A percentile compares a stretch with the other conserved stretches of the same genome.
Evolutionary conservation across 2,797 vertebrate genomes (phyloP).

Genomic region (Odontamblyopus rebecca): DNA sequence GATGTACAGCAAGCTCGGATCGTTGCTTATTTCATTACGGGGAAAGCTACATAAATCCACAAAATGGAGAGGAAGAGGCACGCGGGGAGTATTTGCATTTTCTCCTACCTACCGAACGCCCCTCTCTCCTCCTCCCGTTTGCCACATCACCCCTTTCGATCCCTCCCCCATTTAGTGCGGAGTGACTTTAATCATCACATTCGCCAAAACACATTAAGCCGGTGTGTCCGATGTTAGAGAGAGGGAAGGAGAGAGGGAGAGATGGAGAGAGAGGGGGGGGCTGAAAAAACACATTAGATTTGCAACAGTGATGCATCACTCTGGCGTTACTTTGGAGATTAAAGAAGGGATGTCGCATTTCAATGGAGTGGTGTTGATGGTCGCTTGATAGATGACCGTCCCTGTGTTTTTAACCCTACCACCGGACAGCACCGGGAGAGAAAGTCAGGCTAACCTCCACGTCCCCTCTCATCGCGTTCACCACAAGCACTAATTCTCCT

Average conservation of each 20-base stretch:
- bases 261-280: conserved; percentile 35
- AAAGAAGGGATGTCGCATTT: conserved; percentile 79
- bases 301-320: conserved; percentile 80
- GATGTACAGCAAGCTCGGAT: conserved; percentile 67
- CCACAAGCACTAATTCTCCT: conserved; percentile 20
- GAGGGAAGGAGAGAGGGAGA: conserved; percentile 32
- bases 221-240: conserved; percentile 70
- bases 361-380: conserved; percentile 65
- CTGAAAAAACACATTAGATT: conserved; percentile 73
- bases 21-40: conserved; percentile 79
- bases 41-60: conserved; percentile 79
- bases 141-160: conserved; percentile 49
- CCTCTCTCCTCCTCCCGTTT: conserved; percentile 27
- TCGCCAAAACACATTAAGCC: conserved; percentile 81
- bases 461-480: conserved; percentile 16
- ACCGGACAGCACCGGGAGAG: conserved; percentile 26
- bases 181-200: conserved; percentile 84
- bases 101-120: conserved; percentile 53
- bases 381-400: conserved; percentile 68
- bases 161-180: conserved; percentile 70
- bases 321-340: conserved; percentile 80
- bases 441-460: conserved; percentile 28
- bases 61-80: conserved; percentile 73
- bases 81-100: conserved; percentile 78
- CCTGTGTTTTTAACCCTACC: conserved; percentile 35